phyloP scores from a whole-genome alignment of 2,888 invertebrate species.

The Coelopa pilipes region DNA sequence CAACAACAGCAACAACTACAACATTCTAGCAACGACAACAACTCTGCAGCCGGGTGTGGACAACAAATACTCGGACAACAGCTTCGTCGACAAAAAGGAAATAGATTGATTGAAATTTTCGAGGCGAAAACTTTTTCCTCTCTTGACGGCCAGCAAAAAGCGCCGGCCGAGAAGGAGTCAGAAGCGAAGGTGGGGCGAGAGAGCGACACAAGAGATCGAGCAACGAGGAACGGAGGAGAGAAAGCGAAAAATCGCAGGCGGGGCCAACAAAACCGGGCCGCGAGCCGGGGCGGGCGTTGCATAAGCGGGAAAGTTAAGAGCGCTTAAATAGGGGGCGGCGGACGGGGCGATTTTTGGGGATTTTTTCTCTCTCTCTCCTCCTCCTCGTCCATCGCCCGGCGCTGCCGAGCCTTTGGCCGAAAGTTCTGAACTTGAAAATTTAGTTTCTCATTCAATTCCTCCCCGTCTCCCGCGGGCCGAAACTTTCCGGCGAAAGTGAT shows the following conservation, averaged over 20 bases:
- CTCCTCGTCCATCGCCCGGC: background rate
- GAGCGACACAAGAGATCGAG: background rate
- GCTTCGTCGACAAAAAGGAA: slow-evolving; percentile 8
- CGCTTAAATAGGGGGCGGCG: background rate
- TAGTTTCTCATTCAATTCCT: slow-evolving; percentile 10
- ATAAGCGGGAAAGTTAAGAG: slow-evolving; percentile 17
- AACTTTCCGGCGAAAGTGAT: slow-evolving; percentile 20
- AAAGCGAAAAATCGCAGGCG: background rate
- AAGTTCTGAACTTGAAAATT: slow-evolving; percentile 26
- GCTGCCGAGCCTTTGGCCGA: background rate
- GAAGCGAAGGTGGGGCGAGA: slow-evolving; percentile 13
- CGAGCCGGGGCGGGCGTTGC: background rate
- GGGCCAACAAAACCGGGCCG: background rate
- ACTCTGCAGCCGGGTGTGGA: background rate
- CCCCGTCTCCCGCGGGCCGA: background rate
- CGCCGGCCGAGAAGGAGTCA: slow-evolving; percentile 7
- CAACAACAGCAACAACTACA: slow-evolving; percentile 16
- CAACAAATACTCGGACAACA: slow-evolving; percentile 6
- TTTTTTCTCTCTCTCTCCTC: background rate
- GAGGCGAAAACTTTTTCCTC: slow-evolving; percentile 11
- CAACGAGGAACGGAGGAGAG: background rate
- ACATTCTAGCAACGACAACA: background rate
- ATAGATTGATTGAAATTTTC: slow-evolving; percentile 30
- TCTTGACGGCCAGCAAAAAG: slow-evolving; percentile 17
- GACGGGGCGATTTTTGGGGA: background rate